phyloP scores from a whole-genome alignment of 1,140 invertebrate species.

The Idris sp. region DNA sequence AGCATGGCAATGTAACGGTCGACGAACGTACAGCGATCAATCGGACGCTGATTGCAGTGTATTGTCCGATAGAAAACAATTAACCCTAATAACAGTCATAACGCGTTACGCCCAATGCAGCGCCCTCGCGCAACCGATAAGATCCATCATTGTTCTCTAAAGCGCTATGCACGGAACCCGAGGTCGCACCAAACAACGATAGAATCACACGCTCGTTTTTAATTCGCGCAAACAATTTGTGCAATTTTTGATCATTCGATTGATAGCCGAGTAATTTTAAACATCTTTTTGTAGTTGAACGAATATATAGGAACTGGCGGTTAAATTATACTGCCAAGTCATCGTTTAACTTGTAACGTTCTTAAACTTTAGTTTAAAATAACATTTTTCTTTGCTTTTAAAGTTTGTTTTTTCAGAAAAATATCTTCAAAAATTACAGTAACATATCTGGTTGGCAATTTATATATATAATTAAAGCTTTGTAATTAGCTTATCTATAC shows the following conservation, averaged over 20 bases:
- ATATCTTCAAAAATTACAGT: no score
- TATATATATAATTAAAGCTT: no score
- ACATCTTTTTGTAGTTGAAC: slow-evolving; percentile 40
- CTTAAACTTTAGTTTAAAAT: no score
- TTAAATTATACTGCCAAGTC: no score
- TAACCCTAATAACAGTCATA: slow-evolving; percentile 67
- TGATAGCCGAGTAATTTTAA: slow-evolving; percentile 47
- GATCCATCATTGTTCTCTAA: slow-evolving; percentile 63
- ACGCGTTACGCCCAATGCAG: slow-evolving; percentile 61
- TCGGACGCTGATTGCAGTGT: slow-evolving; percentile 61
- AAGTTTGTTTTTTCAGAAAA: no score
- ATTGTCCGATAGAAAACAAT: slow-evolving; percentile 66
- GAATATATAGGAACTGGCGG: no score
- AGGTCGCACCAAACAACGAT: slow-evolving; percentile 53
- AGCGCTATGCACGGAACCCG: slow-evolving; percentile 36
- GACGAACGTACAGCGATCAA: slow-evolving; percentile 60
- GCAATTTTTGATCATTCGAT: slow-evolving; percentile 39
- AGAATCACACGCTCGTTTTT: slow-evolving; percentile 55
- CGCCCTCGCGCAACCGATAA: slow-evolving; percentile 53
- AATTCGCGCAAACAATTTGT: slow-evolving; percentile 60
- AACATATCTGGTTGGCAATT: no score
- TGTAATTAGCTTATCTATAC: slow-evolving; percentile 26
- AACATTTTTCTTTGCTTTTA: no score
- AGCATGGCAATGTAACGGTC: slow-evolving; percentile 63
- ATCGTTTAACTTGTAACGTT: no score